Percentiles rank a stretch among this genome's conserved stretches.
phyloP scores from a whole-genome alignment of 92 coral and sea anemone species.

The Palythoa caribaeorum region DNA sequence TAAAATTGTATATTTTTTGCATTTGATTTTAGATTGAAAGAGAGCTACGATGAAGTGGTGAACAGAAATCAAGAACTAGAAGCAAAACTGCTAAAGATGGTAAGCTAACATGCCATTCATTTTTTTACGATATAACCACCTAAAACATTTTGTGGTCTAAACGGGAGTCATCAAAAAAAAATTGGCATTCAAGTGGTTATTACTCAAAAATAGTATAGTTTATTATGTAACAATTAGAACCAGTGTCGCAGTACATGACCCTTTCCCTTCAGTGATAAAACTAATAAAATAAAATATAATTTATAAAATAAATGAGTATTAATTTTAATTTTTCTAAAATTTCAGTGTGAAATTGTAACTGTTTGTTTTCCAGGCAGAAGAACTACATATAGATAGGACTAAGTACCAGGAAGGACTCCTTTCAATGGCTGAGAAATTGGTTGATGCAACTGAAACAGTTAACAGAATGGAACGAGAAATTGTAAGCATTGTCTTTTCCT shows the following conservation, averaged over 20 bases:
- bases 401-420: slow-evolving; percentile 77
- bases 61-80: slow-evolving; percentile 90
- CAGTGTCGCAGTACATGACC: no score
- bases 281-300: no score
- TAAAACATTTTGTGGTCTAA: no score
- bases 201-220: no score
- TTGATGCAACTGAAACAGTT: slow-evolving; percentile 86
- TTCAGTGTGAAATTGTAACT: not conserved
- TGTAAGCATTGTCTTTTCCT: slow-evolving; percentile 51
- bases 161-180: no score
- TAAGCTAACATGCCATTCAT: not conserved
- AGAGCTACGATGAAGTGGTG: slow-evolving; percentile 74
- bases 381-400: slow-evolving; percentile 74
- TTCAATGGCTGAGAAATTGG: slow-evolving; percentile 85
- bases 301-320: no score
- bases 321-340: not conserved
- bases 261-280: no score
- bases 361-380: slow-evolving; percentile 60
- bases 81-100: slow-evolving; percentile 80
- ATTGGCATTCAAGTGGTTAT: no score
- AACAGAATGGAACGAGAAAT: slow-evolving; percentile 87
- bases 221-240: no score
- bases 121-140: no score
- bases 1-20: not conserved
- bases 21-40: slow-evolving; percentile 69